Percentiles rank a stretch among this genome's conserved stretches.
These are phyloP conservation scores for Trachythela sp. DNA, from an alignment of 64 coral and sea anemone species.

Conservation along the genomic window DNA sequence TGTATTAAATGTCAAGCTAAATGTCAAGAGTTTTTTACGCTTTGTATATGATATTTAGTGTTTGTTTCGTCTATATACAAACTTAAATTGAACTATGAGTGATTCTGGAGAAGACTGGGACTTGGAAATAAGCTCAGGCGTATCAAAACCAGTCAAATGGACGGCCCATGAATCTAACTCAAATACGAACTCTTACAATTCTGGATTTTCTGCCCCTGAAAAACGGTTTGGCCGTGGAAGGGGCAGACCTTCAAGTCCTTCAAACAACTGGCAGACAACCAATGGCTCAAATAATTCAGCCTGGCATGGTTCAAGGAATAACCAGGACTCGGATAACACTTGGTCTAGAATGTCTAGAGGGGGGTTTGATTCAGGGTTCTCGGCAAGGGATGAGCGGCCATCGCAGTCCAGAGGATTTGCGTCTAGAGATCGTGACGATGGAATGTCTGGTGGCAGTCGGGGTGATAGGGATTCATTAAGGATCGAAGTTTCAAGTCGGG, in stretches of 20 bases:
- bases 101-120: constrained; percentile 12
- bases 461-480: not conserved
- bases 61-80: not conserved
- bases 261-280: not conserved
- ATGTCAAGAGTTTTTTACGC: not conserved
- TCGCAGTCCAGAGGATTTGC: not conserved
- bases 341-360: not conserved
- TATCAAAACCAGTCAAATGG: not conserved
- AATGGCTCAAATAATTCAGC: not conserved
- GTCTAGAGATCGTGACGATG: not conserved
- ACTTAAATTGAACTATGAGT: not conserved
- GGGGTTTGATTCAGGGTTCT: not conserved
- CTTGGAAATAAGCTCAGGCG: not conserved
- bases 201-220: not conserved
- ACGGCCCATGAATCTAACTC: not conserved
- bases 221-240: not conserved
- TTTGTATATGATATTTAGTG: not conserved
- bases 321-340: not conserved
- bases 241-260: not conserved
- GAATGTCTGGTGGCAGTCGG: not conserved
- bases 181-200: not conserved
- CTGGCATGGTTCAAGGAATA: not conserved
- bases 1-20: not conserved
- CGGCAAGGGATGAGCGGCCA: no score
- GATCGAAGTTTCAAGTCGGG: not conserved